Base-by-base conservation (phyloP, 1,140 invertebrate genomes). In the Globodera ellingtonae region DNA sequence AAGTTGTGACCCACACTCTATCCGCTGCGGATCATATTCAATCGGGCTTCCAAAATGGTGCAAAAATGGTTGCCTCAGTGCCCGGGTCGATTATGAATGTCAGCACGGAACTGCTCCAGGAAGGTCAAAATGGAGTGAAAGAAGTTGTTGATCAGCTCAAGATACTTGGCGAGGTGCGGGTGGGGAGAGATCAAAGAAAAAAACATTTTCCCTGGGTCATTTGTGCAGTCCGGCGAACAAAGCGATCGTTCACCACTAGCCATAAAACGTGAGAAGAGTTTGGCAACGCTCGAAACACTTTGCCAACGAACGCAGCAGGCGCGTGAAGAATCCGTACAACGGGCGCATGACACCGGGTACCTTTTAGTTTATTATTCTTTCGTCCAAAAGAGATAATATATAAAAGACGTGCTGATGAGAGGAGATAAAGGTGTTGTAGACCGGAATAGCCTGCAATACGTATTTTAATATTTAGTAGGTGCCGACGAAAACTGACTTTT, bases 1-100 rank as follows among this genome's bases (percentile, higher is more conserved):
- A 85, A 46, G 87, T 87, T n/a, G 88, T 88, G 10, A 86, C 86
- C 9, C 87, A 88, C 75, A 88, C 87, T 4, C 86, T 85, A 52
- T 89, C 87, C 66, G 87, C 87, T n/a, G 87, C 87, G 10, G 86
- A 85, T 78, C 82, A 87, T 6, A 80, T 88, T 48, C 84, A 87
- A 50, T 85, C 86, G 15, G 87, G 86, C 21, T 84, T 87, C 48
- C 84, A 87, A 70, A 86, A 81, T 24, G 78, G 83, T 73, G 87
- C 83, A 47, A 89, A 88, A 74, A 81, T 86, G n/a, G 85, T 86
- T 65, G 85, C 86, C 8, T 47, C 44, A 46, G 81, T 82, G 35
- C 84, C 85, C 13, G 78, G 72, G 18, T 88, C 84, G 44, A 85
- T 85, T 52, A 81, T 86, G 59, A 79, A 82, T 35, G 80, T 87